Evolutionary conservation across 2,797 vertebrate genomes (phyloP), one percentile per base, ranked within the genome.

Genomic region (Acanthornis magna): DNA sequence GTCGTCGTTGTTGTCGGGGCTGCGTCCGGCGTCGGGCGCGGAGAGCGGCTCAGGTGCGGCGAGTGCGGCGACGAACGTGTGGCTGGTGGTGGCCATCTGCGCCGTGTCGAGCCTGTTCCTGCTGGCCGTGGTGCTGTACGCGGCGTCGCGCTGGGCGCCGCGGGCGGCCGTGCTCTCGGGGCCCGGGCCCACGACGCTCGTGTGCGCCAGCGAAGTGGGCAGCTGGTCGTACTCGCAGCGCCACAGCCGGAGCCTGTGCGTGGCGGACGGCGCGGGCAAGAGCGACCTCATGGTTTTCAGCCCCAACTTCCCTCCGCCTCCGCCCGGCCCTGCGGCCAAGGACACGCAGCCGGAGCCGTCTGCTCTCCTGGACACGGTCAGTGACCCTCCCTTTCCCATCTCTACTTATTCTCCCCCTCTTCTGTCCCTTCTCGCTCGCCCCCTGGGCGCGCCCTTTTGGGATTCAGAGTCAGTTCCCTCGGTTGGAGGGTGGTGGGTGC

Each of bases 201-300:
- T 97, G 42, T 97, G 96, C 71, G 75, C 97, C 34, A 97, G 96
- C 67, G 96, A 93, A 8, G 96, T 71, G 47, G 97, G 97, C 12
- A 98, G 96, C 89, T 97, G 97, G 97, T 96, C 93, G 3, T 94
- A 85, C 32, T 97, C 92, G 0, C 96, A 94, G 81, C 94, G 91
- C 17, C 93, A 94, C 40, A 96, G 91, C 84, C 96, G 93, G 25
- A 96, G 89, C 36, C 55, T 97, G 94, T 97, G 95, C 38, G 5
- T 74, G 71, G 26, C 71, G 6, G 71, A 73, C 71, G 71, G 71
- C 55, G 72, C 55, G 9, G 21, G 7, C 72, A 74, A 60, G 72
- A 74, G 72, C 72, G 72, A 74, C 72, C 72, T 74, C 26, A 96
- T 97, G 85, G 91, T 95, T 40, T 96, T 96, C 78, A 97, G 92